Base-by-base conservation (phyloP, 2,888 invertebrate species). In the Aphidoletes aphidimyza region DNA sequence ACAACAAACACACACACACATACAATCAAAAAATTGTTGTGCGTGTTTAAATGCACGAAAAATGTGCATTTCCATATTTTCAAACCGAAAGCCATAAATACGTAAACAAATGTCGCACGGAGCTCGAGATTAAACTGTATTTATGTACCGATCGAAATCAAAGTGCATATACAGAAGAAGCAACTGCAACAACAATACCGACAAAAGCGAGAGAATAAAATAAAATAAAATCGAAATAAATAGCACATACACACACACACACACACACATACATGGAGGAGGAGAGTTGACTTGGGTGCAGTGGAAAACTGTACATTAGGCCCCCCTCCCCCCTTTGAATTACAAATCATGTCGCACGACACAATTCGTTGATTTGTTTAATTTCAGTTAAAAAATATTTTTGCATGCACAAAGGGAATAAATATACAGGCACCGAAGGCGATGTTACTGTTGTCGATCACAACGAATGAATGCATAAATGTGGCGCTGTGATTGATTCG, bases 291-390 rank as follows among this genome's bases (percentile, higher is more conserved):
- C n/a, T n/a, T n/a, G n/a, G n/a, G n/a, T n/a, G n/a, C n/a, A n/a
- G n/a, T n/a, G n/a, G 14, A 69, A 69, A 69, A 69, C 26, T 69
- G 30, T 69, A 30, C n/a, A n/a, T n/a, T n/a, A n/a, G n/a, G n/a
- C n/a, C n/a, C n/a, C n/a, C n/a, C n/a, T 34, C 14, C 11, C 30
- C 8, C 30, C 30, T 30, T 69, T 69, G 69, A 69, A 69, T 69
- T 30, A 30, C 69, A 69, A 69, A 69, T 69, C 69, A 30, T 69
- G 69, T 69, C 69, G 69, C 69, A 69, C 69, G 69, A 69, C 34
- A 69, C 69, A 69, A 69, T 69, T 30, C 69, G 69, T 69, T 69
- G 69, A 69, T 69, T 69, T 69, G 69, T 69, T 69, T 69, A 69
- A 69, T 69, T 69, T 69, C 30, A 69, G 69, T 69, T n/a, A n/a